Conservation (phyloP, 2,888 invertebrate species). For the Parapristionchus giblindavisi region DNA sequence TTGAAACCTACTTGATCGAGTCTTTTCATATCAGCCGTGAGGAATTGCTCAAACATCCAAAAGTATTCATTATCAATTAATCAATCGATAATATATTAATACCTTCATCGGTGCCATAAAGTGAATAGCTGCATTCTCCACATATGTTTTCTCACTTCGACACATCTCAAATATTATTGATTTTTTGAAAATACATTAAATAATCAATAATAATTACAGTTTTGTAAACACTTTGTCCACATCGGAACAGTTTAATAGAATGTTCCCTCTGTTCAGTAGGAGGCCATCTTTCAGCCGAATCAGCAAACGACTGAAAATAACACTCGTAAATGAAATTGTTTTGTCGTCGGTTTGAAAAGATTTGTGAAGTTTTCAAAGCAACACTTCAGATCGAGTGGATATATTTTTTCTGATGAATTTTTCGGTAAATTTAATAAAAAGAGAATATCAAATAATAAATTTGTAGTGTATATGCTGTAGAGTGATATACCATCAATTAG, state of each 20-base stretch:
- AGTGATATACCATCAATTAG: too few relatives aligned
- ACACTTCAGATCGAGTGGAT: too few relatives aligned
- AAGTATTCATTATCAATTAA: not conserved
- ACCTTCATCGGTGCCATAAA: slow-evolving; percentile 38
- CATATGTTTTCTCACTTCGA: slow-evolving; percentile 31
- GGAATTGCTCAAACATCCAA: slow-evolving; percentile 40
- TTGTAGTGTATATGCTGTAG: too few relatives aligned
- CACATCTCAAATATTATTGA: slow-evolving; percentile 24
- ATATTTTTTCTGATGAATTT: too few relatives aligned
- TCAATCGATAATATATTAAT: not conserved
- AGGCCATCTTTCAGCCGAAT: slow-evolving; percentile 35
- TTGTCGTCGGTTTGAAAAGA: too few relatives aligned
- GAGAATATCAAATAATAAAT: too few relatives aligned
- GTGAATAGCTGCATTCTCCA: slow-evolving; percentile 34
- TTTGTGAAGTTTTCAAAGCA: too few relatives aligned
- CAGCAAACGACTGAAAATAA: not conserved
- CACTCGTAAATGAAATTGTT: too few relatives aligned
- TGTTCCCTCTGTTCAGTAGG: not conserved
- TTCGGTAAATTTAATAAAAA: too few relatives aligned
- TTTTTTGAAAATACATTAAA: not conserved
- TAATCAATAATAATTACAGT: slow-evolving; percentile 9
- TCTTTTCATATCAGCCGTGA: slow-evolving; percentile 31
- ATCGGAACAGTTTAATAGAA: slow-evolving; percentile 1
- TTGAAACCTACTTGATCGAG: slow-evolving; percentile 22
- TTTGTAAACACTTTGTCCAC: slow-evolving; percentile 28